Percentiles rank a stretch among this genome's conserved stretches.
phyloP scores from a whole-genome alignment of 2,113 vertebrate genomes.

The Thermophis baileyi region DNA sequence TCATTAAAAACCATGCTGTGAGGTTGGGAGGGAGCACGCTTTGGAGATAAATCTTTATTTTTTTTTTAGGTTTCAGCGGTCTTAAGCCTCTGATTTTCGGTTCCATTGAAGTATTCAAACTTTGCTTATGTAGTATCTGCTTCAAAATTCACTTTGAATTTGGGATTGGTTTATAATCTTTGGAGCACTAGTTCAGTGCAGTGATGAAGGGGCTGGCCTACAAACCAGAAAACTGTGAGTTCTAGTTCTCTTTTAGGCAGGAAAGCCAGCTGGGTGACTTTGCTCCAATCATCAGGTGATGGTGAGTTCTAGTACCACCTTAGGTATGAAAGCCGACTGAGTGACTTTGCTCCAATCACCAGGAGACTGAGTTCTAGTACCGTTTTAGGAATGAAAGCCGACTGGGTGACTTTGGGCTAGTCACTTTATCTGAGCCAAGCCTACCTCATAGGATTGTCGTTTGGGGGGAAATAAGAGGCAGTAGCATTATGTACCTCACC shows the following conservation, averaged over 20 bases:
- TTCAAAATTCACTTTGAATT: not conserved
- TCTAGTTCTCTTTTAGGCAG: not conserved
- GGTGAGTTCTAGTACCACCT: not conserved
- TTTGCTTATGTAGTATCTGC: not conserved
- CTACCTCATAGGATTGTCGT: no score
- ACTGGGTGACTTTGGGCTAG: not conserved
- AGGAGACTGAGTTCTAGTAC: not conserved
- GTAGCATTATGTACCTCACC: no score
- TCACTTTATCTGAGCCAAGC: no score
- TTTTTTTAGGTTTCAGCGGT: not conserved
- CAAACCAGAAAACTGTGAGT: not conserved
- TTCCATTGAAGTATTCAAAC: not conserved
- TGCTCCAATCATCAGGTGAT: not conserved
- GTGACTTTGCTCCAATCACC: not conserved
- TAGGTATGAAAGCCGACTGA: fast-evolving
- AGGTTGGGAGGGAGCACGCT: not conserved
- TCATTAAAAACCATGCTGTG: not conserved
- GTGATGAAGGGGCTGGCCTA: not conserved
- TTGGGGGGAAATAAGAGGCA: no score
- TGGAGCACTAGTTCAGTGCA: not conserved
- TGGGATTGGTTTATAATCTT: not conserved
- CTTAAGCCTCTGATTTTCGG: not conserved
- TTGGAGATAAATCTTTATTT: not conserved
- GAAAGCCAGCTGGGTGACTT: not conserved
- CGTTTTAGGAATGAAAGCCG: fast-evolving